A percentile compares a stretch with the other conserved stretches of the same genome.
These are phyloP conservation scores for Ectobius pallidus DNA, from an alignment of 2,888 invertebrate genomes.

Conservation along the genomic window DNA sequence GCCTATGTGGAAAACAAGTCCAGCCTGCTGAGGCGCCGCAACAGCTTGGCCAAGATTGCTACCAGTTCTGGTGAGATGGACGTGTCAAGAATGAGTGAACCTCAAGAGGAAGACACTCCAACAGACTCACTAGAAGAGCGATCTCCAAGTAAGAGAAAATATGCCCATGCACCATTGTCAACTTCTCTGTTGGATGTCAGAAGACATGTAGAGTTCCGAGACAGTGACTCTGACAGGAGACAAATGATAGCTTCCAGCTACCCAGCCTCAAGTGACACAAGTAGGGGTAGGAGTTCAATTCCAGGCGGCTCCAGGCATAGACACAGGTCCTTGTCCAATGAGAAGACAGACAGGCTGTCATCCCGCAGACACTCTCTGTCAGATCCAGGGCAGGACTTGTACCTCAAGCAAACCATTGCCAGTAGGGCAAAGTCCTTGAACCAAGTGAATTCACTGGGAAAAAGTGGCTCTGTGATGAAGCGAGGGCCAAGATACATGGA, in stretches of 20 bases:
- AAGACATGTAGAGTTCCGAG: background rate
- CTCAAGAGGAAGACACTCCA: slow-evolving; percentile 8
- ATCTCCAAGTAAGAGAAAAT: background rate
- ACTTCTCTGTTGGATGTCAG: background rate
- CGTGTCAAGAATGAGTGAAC: background rate
- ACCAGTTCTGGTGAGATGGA: slow-evolving; percentile 15
- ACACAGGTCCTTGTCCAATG: background rate
- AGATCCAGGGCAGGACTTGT: background rate
- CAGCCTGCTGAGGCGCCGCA: slow-evolving; percentile 40
- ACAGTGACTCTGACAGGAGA: background rate
- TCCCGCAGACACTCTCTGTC: slow-evolving; percentile 16
- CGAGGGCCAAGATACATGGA: slow-evolving; percentile 72
- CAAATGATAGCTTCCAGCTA: too few species aligned
- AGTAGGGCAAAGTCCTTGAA: slow-evolving; percentile 20
- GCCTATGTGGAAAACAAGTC: slow-evolving; percentile 42
- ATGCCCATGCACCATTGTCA: background rate
- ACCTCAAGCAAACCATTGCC: slow-evolving; percentile 3
- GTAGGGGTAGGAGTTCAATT: background rate
- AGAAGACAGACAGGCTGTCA: background rate
- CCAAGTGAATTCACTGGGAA: background rate
- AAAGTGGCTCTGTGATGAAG: slow-evolving; percentile 44
- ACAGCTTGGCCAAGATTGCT: slow-evolving; percentile 31
- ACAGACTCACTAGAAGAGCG: slow-evolving; percentile 34
- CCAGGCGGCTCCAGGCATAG: background rate
- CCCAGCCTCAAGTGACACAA: background rate